phyloP scores from a whole-genome alignment of 2,888 invertebrate species.

The Pristionchus maxplancki region DNA sequence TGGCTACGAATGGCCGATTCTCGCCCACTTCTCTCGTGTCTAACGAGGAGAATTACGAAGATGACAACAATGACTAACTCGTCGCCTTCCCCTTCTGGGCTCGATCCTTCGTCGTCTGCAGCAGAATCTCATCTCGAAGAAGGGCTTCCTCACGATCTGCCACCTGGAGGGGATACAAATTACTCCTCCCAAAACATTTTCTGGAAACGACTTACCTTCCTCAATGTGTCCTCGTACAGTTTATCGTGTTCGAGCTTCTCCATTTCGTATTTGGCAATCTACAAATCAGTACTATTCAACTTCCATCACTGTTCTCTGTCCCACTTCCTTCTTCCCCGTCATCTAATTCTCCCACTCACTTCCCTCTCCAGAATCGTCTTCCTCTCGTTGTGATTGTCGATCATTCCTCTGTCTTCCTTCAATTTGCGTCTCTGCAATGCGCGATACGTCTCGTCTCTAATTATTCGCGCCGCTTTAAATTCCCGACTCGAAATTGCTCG shows the following conservation, averaged over 20 bases:
- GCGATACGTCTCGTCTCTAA: not conserved
- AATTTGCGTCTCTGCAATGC: conserved; percentile 30
- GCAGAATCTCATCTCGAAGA: not conserved
- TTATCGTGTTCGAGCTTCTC: conserved; percentile 43
- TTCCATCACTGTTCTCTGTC: not conserved
- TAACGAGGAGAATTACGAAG: not conserved
- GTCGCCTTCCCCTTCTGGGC: not conserved
- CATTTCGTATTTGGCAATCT: conserved; percentile 50
- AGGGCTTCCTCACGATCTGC: not conserved
- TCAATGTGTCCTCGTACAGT: conserved; percentile 16
- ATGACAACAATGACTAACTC: not conserved
- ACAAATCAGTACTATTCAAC: no score
- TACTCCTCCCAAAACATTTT: not conserved
- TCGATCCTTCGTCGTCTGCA: conserved; percentile 13
- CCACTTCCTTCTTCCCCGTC: not conserved
- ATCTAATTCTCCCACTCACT: conserved; percentile 9
- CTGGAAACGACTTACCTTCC: not conserved
- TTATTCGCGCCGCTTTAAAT: not conserved
- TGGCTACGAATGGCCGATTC: not conserved
- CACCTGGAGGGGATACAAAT: not conserved
- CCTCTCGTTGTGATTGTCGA: conserved; percentile 29
- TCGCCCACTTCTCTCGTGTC: conserved; percentile 9
- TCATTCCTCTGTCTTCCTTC: conserved; percentile 36
- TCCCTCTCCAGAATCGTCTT: conserved; percentile 45
- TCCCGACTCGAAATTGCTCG: not conserved